Conservation (phyloP, 2,797 vertebrate genomes). For the Micromesistius poutassou region DNA sequence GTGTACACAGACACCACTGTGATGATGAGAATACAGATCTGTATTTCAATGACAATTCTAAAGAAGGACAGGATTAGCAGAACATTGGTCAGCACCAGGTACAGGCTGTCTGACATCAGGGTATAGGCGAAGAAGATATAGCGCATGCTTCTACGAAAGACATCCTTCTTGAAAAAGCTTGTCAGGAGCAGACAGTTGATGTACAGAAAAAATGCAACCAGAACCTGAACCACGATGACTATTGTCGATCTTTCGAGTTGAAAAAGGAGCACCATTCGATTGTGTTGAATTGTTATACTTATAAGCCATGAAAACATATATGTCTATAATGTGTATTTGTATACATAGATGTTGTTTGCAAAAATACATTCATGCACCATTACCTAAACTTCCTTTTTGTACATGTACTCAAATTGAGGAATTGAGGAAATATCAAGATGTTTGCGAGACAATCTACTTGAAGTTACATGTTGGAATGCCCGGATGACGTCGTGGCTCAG, state of each 20-base stretch:
- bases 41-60: background rate
- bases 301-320: background rate
- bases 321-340: background rate
- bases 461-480: too few relatives aligned
- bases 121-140: constrained; percentile 62
- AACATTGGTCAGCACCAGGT: constrained; percentile 39
- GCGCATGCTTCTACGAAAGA: constrained; percentile 52
- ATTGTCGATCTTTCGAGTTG: background rate
- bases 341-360: background rate
- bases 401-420: background rate
- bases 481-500: too few relatives aligned
- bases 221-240: constrained; percentile 44
- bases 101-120: constrained; percentile 47
- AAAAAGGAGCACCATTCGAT: background rate
- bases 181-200: constrained; percentile 54
- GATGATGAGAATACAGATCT: constrained; percentile 34
- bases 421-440: background rate
- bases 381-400: too few relatives aligned
- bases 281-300: background rate
- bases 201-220: constrained; percentile 51
- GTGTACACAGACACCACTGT: background rate
- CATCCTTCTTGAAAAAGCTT: constrained; percentile 50
- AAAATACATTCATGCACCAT: background rate
- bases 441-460: too few relatives aligned
- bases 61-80: constrained; percentile 22